These are phyloP conservation scores for Cathartes aura DNA, from an alignment of 2,113 vertebrate species.

Conservation along the genomic window DNA sequence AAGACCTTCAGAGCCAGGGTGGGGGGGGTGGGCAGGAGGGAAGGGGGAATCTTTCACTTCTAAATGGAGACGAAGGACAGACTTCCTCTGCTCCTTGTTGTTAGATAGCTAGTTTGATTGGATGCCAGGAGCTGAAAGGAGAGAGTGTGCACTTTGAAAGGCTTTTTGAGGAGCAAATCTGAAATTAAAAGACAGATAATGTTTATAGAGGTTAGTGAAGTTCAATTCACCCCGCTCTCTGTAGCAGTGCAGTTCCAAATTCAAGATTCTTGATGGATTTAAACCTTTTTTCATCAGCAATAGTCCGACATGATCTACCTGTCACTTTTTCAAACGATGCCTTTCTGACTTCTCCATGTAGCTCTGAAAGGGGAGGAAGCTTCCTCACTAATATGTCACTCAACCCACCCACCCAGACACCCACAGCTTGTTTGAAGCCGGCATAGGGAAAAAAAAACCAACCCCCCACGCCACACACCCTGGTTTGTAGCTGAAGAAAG, in stretches of 20 bases:
- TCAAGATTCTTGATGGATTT: conserved; percentile 68
- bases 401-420: conserved; percentile 80
- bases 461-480: neutral
- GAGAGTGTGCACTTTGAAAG: conserved; percentile 13
- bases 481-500: conserved; percentile 64
- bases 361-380: conserved; percentile 69
- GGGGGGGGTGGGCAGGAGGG: neutral
- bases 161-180: conserved; percentile 2
- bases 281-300: conserved; percentile 54
- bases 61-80: conserved; percentile 29
- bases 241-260: conserved; percentile 48
- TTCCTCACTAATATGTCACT: conserved; percentile 76
- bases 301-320: conserved; percentile 57
- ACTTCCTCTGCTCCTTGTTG: conserved; percentile 1
- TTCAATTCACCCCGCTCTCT: neutral
- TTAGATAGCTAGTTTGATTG: conserved; percentile 58
- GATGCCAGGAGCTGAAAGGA: conserved; percentile 47
- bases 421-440: conserved; percentile 65
- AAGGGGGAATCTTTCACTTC: conserved; percentile 10
- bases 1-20: conserved; percentile 35
- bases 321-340: conserved; percentile 70
- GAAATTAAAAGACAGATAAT: conserved; percentile 41
- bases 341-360: conserved; percentile 66
- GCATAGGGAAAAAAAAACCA: conserved; percentile 35
- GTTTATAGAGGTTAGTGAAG: conserved; percentile 53